These are phyloP conservation scores for Mizuhopecten yessoensis DNA, from an alignment of 1,140 invertebrate species.

Conservation along the genomic window DNA sequence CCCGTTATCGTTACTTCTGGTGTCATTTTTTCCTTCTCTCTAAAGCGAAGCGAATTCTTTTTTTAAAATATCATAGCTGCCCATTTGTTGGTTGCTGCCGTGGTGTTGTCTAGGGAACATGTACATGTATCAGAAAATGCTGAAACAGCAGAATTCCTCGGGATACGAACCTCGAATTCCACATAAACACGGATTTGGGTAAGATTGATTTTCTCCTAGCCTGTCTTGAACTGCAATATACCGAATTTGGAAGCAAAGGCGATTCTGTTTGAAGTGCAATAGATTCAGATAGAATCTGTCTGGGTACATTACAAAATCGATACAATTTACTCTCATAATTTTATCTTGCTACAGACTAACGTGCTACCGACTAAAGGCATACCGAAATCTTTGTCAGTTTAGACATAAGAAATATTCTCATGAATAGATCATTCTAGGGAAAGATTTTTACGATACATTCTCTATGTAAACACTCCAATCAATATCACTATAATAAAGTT, in stretches of 20 bases:
- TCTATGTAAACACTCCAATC: too few relatives aligned
- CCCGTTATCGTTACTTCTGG: too few relatives aligned
- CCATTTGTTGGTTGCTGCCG: too few relatives aligned
- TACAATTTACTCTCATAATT: not conserved
- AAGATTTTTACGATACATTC: not conserved
- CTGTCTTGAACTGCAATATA: not conserved
- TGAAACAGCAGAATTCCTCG: not conserved
- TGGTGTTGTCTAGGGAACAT: not conserved
- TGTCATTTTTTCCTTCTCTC: too few relatives aligned
- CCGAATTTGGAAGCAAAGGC: not conserved
- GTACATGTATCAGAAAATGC: not conserved
- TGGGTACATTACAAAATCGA: not conserved
- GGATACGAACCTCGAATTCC: not conserved
- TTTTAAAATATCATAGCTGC: too few relatives aligned
- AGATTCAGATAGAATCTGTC: not conserved
- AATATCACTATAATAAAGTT: too few relatives aligned
- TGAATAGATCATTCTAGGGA: not conserved
- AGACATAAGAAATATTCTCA: not conserved
- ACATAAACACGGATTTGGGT: not conserved
- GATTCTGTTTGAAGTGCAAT: not conserved
- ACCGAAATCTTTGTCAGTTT: not conserved
- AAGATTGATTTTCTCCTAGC: conserved; percentile 18
- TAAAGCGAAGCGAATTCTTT: too few relatives aligned
- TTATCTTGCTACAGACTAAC: not conserved
- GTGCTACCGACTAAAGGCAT: not conserved